Conservation (phyloP, 2,797 vertebrate species). For the Malacoraja senta region DNA sequence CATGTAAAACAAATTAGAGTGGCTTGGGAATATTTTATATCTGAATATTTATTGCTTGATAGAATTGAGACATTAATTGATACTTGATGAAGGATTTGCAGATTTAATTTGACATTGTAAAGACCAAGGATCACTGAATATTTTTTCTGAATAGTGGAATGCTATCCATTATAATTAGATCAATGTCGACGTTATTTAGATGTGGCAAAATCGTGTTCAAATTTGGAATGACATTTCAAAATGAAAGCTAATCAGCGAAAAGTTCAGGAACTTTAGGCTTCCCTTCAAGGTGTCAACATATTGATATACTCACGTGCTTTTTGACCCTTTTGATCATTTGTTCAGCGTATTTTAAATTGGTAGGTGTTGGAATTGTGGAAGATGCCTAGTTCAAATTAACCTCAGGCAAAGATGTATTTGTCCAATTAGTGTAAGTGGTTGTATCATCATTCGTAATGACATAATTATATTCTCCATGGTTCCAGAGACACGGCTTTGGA, state of each 20-base stretch:
- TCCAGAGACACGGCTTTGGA: conserved; percentile 20
- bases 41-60: neutral
- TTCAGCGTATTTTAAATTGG: conserved; percentile 16
- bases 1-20: conserved; percentile 1
- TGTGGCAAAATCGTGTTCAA: neutral
- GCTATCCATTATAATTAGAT: conserved; percentile 7
- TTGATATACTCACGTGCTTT: neutral
- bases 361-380: neutral
- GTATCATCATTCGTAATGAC: conserved; percentile 12
- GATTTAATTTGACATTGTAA: neutral
- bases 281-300: neutral
- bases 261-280: neutral
- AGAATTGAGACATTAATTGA: neutral
- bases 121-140: neutral
- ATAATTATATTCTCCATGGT: conserved; percentile 31
- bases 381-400: neutral
- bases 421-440: conserved; percentile 27
- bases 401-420: conserved; percentile 18
- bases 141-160: neutral
- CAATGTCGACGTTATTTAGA: neutral
- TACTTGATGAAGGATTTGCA: neutral
- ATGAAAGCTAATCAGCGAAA: neutral
- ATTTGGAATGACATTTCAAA: neutral
- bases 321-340: neutral
- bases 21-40: neutral